Conservation (phyloP, 2,797 vertebrate species). For the Pristis pectinata region DNA sequence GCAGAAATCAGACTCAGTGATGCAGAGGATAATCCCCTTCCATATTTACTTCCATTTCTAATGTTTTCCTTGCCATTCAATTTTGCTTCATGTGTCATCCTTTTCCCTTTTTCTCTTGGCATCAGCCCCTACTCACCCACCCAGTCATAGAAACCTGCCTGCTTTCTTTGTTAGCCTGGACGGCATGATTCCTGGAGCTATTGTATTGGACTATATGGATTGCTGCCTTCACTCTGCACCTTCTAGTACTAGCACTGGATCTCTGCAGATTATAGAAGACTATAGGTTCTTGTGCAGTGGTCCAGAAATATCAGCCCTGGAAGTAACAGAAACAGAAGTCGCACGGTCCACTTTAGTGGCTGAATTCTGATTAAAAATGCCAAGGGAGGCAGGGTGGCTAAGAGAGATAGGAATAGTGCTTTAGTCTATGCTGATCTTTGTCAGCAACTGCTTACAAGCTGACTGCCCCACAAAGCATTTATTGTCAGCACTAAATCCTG, state of each 20-base stretch:
- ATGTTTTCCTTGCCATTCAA: no score
- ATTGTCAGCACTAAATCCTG: neutral
- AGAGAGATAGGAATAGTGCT: neutral
- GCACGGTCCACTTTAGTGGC: neutral
- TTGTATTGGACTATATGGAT: neutral
- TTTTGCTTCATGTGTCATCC: no score
- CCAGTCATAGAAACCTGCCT: no score
- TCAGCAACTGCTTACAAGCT: neutral
- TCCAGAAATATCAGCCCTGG: neutral
- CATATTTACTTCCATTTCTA: neutral
- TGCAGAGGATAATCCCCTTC: neutral
- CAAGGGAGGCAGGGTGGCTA: neutral
- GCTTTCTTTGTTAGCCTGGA: no score
- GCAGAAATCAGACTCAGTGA: no score
- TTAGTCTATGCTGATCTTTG: neutral
- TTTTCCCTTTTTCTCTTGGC: no score
- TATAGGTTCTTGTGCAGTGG: neutral
- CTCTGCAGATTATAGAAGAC: neutral
- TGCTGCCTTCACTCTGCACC: neutral
- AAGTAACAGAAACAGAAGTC: neutral
- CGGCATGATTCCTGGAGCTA: no score
- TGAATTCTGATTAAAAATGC: neutral
- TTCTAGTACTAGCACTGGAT: neutral
- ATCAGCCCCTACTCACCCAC: no score
- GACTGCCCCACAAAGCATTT: neutral